Evolutionary conservation across 2,888 invertebrate genomes (phyloP).

Genomic region (Sphaerophoria taeniata): DNA sequence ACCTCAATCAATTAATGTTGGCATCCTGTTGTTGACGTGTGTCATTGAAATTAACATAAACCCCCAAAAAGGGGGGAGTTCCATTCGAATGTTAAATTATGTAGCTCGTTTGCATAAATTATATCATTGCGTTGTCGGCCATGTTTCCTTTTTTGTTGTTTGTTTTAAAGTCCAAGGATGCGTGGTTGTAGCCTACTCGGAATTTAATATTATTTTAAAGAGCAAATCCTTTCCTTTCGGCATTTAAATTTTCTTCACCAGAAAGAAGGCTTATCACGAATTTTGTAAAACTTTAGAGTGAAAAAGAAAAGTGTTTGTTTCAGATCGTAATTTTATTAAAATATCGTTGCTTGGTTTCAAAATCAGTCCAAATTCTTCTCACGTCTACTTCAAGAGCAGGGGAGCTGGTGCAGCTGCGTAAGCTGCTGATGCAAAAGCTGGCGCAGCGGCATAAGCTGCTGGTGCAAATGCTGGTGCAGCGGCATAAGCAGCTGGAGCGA

Average conservation of each 20-base stretch:
- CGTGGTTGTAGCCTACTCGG: too few relatives aligned
- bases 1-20: conserved; percentile 28
- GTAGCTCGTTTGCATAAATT: conserved; percentile 15
- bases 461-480: conserved; percentile 36
- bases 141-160: neutral
- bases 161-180: neutral
- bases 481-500: conserved; percentile 8
- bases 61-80: conserved; percentile 22
- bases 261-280: too few relatives aligned
- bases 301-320: too few relatives aligned
- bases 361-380: neutral
- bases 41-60: conserved; percentile 58
- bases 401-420: conserved; percentile 27
- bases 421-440: conserved; percentile 13
- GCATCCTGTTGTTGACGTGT: conserved; percentile 36
- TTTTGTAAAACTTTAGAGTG: too few relatives aligned
- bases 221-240: neutral
- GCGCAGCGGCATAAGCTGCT: conserved; percentile 55
- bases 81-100: conserved; percentile 23
- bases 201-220: too few relatives aligned
- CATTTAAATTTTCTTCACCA: neutral
- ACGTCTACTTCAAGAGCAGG: conserved; percentile 18
- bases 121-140: neutral
- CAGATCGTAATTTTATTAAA: too few relatives aligned
- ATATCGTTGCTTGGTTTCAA: neutral